Conservation (phyloP, 2,888 invertebrate species). For the Cephonodes hylas region DNA sequence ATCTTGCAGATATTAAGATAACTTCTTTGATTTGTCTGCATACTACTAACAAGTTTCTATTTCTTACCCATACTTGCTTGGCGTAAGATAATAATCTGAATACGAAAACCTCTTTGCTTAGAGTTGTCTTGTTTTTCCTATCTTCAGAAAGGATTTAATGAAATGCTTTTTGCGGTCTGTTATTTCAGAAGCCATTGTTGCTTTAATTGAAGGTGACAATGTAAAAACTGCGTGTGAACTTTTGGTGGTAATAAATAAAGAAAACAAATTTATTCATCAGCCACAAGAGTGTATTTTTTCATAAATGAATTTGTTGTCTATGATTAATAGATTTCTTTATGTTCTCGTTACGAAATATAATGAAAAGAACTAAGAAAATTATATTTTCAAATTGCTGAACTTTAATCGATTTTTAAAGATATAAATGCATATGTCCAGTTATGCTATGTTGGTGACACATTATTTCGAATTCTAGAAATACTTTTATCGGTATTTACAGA, state of each 20-base stretch:
- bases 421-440: no score
- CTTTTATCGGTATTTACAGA: no score
- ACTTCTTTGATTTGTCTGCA: background rate
- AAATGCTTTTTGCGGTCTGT: background rate
- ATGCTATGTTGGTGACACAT: background rate
- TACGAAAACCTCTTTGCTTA: background rate
- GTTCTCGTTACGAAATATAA: background rate
- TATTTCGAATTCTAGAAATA: background rate
- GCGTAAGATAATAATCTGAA: background rate
- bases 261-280: background rate
- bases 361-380: no score
- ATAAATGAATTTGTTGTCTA: no score
- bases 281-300: background rate
- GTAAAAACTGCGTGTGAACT: background rate
- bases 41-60: background rate
- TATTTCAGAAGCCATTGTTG: background rate
- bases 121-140: background rate
- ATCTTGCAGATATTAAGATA: background rate
- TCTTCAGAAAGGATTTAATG: background rate
- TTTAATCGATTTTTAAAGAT: no score
- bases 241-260: background rate
- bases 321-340: no score
- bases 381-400: no score
- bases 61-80: background rate
- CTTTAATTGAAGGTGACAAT: background rate